A percentile compares a stretch with the other conserved stretches of the same genome.
Conservation (phyloP, 2,113 vertebrate species). For the Paradoxurus hermaphroditus region DNA sequence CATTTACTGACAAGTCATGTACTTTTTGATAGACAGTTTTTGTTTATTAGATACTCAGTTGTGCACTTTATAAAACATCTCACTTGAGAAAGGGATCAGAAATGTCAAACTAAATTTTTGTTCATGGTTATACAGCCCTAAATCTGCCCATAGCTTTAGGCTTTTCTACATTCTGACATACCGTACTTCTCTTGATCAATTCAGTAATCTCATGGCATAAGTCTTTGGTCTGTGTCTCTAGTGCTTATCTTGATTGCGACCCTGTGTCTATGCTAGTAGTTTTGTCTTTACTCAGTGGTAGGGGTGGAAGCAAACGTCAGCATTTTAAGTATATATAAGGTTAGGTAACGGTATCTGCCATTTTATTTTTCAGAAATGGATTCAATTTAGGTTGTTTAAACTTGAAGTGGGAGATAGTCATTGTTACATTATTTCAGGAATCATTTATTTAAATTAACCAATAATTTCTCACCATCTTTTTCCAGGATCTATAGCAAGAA, state of each 20-base stretch:
- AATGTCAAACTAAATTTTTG: not conserved
- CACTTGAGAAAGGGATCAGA: not conserved
- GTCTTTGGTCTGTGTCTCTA: not conserved
- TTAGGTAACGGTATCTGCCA: not conserved
- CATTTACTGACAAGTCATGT: not conserved
- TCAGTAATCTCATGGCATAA: not conserved
- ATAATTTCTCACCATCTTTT: not conserved
- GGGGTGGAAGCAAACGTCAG: not conserved
- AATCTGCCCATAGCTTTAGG: not conserved
- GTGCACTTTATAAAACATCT: not conserved
- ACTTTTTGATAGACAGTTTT: not conserved
- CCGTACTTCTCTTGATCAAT: not conserved
- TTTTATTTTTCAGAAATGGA: conserved; percentile 2
- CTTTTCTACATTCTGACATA: not conserved
- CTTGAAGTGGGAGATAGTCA: not conserved
- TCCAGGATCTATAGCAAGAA: not conserved
- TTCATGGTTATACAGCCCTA: not conserved
- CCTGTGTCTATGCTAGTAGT: not conserved
- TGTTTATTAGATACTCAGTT: not conserved
- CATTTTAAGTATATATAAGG: not conserved
- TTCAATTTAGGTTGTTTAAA: not conserved
- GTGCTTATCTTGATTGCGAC: not conserved
- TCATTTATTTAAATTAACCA: not conserved
- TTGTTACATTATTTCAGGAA: not conserved
- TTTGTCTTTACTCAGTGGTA: not conserved